Evolutionary conservation across 2,113 vertebrate species (phyloP).

Genomic region (Pluvianellus socialis): DNA sequence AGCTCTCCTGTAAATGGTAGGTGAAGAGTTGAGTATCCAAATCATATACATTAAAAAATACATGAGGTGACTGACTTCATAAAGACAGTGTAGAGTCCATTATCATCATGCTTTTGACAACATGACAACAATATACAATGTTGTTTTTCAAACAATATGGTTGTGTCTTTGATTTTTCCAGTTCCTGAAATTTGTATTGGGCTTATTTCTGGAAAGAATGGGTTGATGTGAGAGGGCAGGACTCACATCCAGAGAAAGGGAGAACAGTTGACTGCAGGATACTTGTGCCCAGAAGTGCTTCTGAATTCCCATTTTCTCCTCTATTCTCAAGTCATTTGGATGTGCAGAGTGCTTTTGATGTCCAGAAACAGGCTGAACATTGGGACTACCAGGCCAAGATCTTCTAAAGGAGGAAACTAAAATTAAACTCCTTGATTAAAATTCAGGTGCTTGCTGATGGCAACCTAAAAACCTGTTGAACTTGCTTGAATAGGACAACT

Average conservation of each 20-base stretch:
- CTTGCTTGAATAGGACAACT: background rate
- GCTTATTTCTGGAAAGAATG: background rate
- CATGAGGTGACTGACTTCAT: background rate
- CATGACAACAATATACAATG: no score
- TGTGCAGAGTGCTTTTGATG: background rate
- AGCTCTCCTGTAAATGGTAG: background rate
- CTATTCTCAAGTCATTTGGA: background rate
- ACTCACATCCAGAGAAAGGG: background rate
- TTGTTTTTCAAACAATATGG: background rate
- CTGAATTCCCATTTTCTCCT: background rate
- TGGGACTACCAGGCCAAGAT: background rate
- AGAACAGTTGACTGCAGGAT: background rate
- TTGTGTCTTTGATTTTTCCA: background rate
- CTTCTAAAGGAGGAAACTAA: background rate
- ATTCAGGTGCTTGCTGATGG: background rate
- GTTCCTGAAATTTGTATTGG: background rate
- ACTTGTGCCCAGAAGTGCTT: background rate
- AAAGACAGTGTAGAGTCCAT: background rate
- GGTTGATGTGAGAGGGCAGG: background rate
- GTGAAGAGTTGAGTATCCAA: background rate
- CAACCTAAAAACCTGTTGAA: background rate
- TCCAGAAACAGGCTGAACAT: background rate
- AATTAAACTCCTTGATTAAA: background rate
- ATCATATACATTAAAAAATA: background rate
- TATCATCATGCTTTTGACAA: background rate